These are phyloP conservation scores for Hippoglossus hippoglossus DNA, from an alignment of 2,797 vertebrate species.

Conservation along the genomic window DNA sequence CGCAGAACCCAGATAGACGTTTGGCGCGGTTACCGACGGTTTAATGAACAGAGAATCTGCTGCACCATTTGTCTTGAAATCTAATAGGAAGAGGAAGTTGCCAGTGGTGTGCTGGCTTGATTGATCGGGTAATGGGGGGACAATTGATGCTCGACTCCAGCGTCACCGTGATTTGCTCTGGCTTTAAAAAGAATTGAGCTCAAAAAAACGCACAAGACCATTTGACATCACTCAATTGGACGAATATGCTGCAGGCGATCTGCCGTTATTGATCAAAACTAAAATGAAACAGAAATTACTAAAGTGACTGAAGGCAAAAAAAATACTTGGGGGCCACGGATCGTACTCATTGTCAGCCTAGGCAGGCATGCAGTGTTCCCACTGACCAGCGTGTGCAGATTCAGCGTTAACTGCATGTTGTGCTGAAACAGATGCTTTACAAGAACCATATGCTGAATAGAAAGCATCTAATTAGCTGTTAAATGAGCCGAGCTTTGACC, in stretches of 20 bases:
- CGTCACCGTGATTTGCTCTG: slow-evolving; percentile 41
- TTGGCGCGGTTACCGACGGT: slow-evolving; percentile 39
- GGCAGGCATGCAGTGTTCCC: slow-evolving; percentile 41
- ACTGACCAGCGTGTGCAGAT: slow-evolving; percentile 46
- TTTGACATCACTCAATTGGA: slow-evolving; percentile 51
- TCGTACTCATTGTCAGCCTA: slow-evolving; percentile 40
- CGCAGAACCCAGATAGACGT: slow-evolving; percentile 27
- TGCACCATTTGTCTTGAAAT: slow-evolving; percentile 57
- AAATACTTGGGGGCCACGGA: slow-evolving; percentile 22
- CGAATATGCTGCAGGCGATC: slow-evolving; percentile 27
- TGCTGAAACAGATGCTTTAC: slow-evolving; percentile 65
- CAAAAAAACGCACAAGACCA: slow-evolving; percentile 52
- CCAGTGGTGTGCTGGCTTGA: slow-evolving; percentile 39
- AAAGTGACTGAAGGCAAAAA: slow-evolving; percentile 32
- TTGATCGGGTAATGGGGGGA: slow-evolving; percentile 43
- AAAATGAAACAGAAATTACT: slow-evolving; percentile 36
- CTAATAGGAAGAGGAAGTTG: slow-evolving; percentile 56
- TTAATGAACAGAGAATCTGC: slow-evolving; percentile 57
- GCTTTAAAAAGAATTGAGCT: slow-evolving; percentile 47
- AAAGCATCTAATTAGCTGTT: slow-evolving; percentile 80
- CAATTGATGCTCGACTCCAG: slow-evolving; percentile 37
- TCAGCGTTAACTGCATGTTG: slow-evolving; percentile 52
- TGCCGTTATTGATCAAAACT: slow-evolving; percentile 48
- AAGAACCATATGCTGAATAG: slow-evolving; percentile 70
- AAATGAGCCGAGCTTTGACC: slow-evolving; percentile 73